These are phyloP conservation scores for Horisme vitalbata DNA, from an alignment of 2,888 invertebrate species.

Conservation along the genomic window DNA sequence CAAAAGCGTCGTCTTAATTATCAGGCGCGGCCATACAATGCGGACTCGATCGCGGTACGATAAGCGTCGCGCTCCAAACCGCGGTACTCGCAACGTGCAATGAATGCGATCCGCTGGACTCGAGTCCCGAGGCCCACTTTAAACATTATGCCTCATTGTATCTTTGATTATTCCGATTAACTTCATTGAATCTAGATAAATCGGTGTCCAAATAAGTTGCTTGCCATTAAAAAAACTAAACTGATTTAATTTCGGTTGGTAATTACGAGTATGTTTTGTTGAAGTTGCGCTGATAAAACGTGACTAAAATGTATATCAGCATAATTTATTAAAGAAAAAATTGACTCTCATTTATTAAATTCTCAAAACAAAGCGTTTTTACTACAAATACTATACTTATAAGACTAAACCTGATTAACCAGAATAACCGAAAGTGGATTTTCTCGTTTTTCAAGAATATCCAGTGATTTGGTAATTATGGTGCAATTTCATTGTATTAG, in stretches of 20 bases:
- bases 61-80: slow-evolving; percentile 73
- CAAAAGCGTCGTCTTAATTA: slow-evolving; percentile 83
- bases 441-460: slow-evolving; percentile 69
- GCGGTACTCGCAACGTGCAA: slow-evolving; percentile 41
- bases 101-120: slow-evolving; percentile 62
- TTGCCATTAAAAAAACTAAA: slow-evolving; percentile 28
- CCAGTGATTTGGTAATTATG: slow-evolving; percentile 54
- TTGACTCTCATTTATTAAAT: slow-evolving; percentile 1
- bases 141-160: slow-evolving; percentile 77
- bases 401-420: slow-evolving; percentile 61
- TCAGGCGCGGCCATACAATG: slow-evolving; percentile 79
- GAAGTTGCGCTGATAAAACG: no score
- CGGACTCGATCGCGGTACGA: slow-evolving; percentile 79
- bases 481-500: slow-evolving; percentile 60
- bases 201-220: slow-evolving; percentile 52
- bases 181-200: slow-evolving; percentile 72
- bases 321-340: not conserved
- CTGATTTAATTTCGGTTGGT: no score
- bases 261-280: no score
- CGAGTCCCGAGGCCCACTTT: slow-evolving; percentile 57
- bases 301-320: no score
- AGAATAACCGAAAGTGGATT: slow-evolving; percentile 58
- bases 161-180: slow-evolving; percentile 76
- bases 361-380: slow-evolving; percentile 51
- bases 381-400: slow-evolving; percentile 46